Conservation (phyloP, 2,797 vertebrate species). For the Lagocephalus sceleratus region DNA sequence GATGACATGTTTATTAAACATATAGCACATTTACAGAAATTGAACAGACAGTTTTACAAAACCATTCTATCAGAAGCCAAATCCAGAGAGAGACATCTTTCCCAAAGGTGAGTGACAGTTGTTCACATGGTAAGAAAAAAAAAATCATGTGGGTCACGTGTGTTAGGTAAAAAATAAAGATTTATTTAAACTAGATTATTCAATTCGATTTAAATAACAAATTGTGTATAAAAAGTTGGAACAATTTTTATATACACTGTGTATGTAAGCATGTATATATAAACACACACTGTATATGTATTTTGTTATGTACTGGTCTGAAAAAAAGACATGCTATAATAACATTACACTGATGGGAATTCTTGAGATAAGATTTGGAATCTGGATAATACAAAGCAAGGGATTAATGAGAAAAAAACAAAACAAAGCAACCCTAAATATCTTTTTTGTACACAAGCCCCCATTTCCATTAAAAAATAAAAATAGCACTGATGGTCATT, state of each 20-base stretch:
- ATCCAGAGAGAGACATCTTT: slow-evolving; percentile 24
- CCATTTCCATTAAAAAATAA: slow-evolving; percentile 48
- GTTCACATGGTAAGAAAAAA: slow-evolving; percentile 86
- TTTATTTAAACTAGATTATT: neutral
- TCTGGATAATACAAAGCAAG: slow-evolving; percentile 54
- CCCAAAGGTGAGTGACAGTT: slow-evolving; percentile 78
- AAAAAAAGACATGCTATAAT: too few relatives aligned
- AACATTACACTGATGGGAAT: too few relatives aligned
- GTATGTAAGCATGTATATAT: too few relatives aligned
- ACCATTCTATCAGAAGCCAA: slow-evolving; percentile 87
- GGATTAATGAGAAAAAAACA: slow-evolving; percentile 21
- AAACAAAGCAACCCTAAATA: too few relatives aligned
- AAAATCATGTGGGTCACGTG: slow-evolving; percentile 34
- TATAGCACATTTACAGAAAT: slow-evolving; percentile 90
- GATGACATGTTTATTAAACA: slow-evolving; percentile 83
- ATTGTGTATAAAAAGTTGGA: neutral
- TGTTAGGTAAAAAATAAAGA: slow-evolving; percentile 6
- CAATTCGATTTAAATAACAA: slow-evolving; percentile 2
- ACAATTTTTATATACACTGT: slow-evolving; percentile 5
- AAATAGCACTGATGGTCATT: slow-evolving; percentile 43
- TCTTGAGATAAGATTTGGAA: slow-evolving; percentile 32
- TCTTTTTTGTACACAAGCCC: neutral
- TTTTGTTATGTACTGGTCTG: too few relatives aligned
- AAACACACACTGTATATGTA: too few relatives aligned
- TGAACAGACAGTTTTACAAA: slow-evolving; percentile 87